Evolutionary conservation across 2,797 vertebrate genomes (phyloP), one percentile per base, ranked within the genome.

Genomic region (Gallinago nigripennis): DNA sequence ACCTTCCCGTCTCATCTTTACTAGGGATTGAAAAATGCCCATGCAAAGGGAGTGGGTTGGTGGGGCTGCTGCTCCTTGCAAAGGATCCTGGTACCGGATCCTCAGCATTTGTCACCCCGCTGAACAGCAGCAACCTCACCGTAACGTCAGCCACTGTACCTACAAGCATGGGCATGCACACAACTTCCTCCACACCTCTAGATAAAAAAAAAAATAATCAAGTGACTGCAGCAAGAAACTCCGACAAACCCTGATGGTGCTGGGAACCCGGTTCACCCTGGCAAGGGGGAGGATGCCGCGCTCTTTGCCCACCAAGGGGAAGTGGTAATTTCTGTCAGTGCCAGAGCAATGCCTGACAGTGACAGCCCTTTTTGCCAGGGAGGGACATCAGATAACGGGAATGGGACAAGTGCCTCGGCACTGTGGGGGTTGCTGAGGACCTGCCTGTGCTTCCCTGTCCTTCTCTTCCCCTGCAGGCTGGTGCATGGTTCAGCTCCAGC

Each of bases 401-500:
- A 85, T 1, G 12, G 53, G 78, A 69, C 16, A 50, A 8, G 16
- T 0, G 3, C 6, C 13, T 41, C 0, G 1, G 70, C 35, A 53
- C 24, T 3, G 3, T 0, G 4, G 43, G 61, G 28, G 24, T 58
- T 88, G 31, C 43, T n/a, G 70, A 64, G 19, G n/a, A 71, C 28
- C 31, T 84, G 28, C 25, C 37, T 56, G 28, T 4, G 3, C 30
- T 68, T 68, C 24, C 24, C 10, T 3, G 6, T 56, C 51, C 21
- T 61, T 35, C 37, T 80, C 8, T 73, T 12, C 15, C 46, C 19
- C 2, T 2, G 24, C 45, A 37, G 21, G 12, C 35, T 50, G 41
- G 18, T 61, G 11, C 57, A 27, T 0, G 0, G 45, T 16, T 31
- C 12, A 37, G 35, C 6, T 76, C 10, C 19, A 18, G 12, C 1